Conservation (phyloP, 1,140 invertebrate species). For the Mesaphorura yosii region DNA sequence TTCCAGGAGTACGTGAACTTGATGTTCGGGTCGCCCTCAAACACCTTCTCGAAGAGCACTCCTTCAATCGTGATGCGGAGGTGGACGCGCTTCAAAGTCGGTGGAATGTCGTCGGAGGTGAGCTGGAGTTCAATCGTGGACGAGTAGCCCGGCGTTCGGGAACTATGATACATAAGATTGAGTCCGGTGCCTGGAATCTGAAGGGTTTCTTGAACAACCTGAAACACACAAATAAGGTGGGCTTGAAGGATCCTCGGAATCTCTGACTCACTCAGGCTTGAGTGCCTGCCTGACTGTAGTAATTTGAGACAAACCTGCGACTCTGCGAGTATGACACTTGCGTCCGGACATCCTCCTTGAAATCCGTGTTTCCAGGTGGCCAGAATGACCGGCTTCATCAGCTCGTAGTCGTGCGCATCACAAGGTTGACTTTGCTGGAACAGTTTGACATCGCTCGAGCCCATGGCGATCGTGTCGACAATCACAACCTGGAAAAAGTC, state of each 20-base stretch:
- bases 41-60: slow-evolving; percentile 78
- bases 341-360: slow-evolving; percentile 82
- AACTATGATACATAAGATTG: slow-evolving; percentile 90
- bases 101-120: slow-evolving; percentile 70
- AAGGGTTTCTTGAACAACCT: slow-evolving; percentile 86
- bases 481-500: slow-evolving; percentile 76
- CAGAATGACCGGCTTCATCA: slow-evolving; percentile 84
- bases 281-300: too few species aligned
- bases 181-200: slow-evolving; percentile 83
- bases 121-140: slow-evolving; percentile 89
- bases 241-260: background rate
- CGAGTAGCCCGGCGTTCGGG: slow-evolving; percentile 76
- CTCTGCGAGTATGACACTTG: slow-evolving; percentile 73
- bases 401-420: slow-evolving; percentile 78
- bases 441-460: slow-evolving; percentile 58
- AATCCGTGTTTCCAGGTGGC: slow-evolving; percentile 95
- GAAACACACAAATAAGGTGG: slow-evolving; percentile 1
- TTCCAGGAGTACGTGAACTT: slow-evolving; percentile 97
- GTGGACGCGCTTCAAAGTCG: slow-evolving; percentile 70
- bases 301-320: slow-evolving; percentile 71
- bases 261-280: background rate
- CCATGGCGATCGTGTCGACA: slow-evolving; percentile 76
- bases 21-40: slow-evolving; percentile 89
- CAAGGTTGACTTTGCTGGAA: slow-evolving; percentile 55
- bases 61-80: slow-evolving; percentile 87